These are phyloP conservation scores for Machaerirhynchus nigripectus DNA, from an alignment of 2,113 vertebrate genomes.

Conservation along the genomic window DNA sequence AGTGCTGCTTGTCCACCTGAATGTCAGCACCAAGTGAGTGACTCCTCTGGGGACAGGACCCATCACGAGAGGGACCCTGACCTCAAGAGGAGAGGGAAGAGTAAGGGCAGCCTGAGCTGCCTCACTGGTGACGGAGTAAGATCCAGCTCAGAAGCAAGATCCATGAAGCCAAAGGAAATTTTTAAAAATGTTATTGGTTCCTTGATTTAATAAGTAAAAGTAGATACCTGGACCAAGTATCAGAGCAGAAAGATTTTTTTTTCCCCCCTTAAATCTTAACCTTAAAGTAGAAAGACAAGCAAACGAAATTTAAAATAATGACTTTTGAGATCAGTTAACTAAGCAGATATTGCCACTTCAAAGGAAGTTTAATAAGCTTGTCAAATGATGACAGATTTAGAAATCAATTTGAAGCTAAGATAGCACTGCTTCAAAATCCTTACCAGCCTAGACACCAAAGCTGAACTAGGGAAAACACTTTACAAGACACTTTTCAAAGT, in stretches of 20 bases:
- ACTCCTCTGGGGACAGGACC: not conserved
- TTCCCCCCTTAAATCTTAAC: not conserved
- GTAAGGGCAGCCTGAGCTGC: not conserved
- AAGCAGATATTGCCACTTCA: conserved; percentile 3
- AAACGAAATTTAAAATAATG: not conserved
- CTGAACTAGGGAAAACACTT: not conserved
- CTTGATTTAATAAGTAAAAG: not conserved
- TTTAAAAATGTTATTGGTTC: not conserved
- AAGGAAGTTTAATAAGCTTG: not conserved
- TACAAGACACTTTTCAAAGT: not conserved
- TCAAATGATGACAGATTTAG: not conserved
- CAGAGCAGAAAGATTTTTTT: not conserved
- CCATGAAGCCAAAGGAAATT: not conserved
- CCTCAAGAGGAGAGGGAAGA: not conserved
- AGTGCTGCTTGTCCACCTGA: not conserved
- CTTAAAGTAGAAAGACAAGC: not conserved
- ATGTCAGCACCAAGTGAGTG: not conserved
- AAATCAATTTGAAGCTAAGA: not conserved
- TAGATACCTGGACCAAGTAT: not conserved
- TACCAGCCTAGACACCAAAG: not conserved
- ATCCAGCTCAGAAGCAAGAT: not conserved
- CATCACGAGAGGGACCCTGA: not conserved
- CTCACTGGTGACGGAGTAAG: not conserved
- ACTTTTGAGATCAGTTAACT: not conserved
- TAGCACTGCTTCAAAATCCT: not conserved